Evolutionary conservation across 2,113 vertebrate species (phyloP).

Genomic region (Dunckerocampus dactyliophorus): DNA sequence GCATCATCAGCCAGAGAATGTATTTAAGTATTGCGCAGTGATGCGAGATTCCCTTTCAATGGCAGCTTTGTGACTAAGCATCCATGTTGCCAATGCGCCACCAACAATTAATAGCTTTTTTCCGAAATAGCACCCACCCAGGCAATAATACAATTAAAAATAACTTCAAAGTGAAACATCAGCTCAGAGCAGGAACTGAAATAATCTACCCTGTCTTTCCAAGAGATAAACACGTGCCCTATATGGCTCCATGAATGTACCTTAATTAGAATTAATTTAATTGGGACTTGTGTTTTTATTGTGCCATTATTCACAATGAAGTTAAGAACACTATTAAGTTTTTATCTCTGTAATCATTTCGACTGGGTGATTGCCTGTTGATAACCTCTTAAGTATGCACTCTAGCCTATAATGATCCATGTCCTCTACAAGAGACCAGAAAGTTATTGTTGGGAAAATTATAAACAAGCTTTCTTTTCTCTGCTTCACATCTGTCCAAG

Average conservation of each 20-base stretch:
- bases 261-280: constrained; percentile 20
- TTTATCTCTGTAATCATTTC: constrained; percentile 10
- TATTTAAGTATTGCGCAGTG: constrained; percentile 27
- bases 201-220: constrained; percentile 21
- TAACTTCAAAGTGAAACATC: constrained; percentile 63
- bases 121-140: constrained; percentile 56
- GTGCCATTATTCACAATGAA: constrained; percentile 2
- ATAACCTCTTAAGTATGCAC: not conserved
- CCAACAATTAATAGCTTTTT: constrained; percentile 54
- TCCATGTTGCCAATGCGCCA: constrained; percentile 34
- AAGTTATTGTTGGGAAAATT: constrained; percentile 57
- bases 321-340: not conserved
- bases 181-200: constrained; percentile 29
- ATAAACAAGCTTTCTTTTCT: constrained; percentile 62
- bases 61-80: constrained; percentile 42
- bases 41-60: constrained; percentile 17
- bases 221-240: constrained; percentile 11
- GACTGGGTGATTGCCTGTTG: not conserved
- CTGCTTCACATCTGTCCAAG: constrained; percentile 56
- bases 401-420: constrained; percentile 55
- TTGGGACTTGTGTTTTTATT: constrained; percentile 3
- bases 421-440: constrained; percentile 35
- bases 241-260: constrained; percentile 2
- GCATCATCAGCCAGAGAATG: constrained; percentile 3
- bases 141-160: constrained; percentile 57